A percentile compares a stretch with the other conserved stretches of the same genome.
phyloP scores from a whole-genome alignment of 1,140 invertebrate species.

The Drosophila ficusphila region DNA sequence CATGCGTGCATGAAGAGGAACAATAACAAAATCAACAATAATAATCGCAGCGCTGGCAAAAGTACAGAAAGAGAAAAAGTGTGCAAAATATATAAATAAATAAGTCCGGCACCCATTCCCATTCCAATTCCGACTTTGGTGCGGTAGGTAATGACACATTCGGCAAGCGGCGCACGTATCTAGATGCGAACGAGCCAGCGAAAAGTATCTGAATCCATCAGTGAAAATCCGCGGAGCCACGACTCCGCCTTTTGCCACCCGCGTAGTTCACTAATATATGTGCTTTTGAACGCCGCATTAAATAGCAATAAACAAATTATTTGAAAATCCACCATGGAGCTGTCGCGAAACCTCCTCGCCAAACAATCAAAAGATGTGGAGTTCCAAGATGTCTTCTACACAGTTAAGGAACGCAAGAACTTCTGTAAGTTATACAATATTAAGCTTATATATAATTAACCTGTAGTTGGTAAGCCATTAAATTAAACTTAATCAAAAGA shows the following conservation, averaged over 20 bases:
- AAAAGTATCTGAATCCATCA: conserved; percentile 33
- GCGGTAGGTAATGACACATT: conserved; percentile 67
- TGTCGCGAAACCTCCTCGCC: conserved; percentile 50
- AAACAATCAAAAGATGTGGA: conserved; percentile 82
- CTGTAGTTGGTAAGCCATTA: background rate
- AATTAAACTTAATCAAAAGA: background rate
- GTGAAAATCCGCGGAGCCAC: background rate
- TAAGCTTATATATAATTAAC: background rate
- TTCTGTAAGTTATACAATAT: conserved; percentile 60
- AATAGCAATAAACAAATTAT: conserved; percentile 40
- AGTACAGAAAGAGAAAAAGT: conserved; percentile 16
- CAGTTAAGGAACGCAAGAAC: conserved; percentile 66
- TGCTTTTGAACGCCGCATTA: conserved; percentile 40
- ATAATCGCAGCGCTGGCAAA: conserved; percentile 12
- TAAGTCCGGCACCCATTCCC: conserved; percentile 29
- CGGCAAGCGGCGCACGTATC: conserved; percentile 56
- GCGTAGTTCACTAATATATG: conserved; percentile 26
- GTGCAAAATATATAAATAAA: conserved; percentile 20
- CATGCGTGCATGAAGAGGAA: conserved; percentile 45
- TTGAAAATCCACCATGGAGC: conserved; percentile 56
- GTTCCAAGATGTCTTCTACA: conserved; percentile 82
- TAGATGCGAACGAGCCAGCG: conserved; percentile 21
- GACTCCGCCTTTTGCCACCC: conserved; percentile 15
- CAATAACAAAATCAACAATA: conserved; percentile 33
- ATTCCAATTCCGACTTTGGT: conserved; percentile 40